A percentile compares a stretch with the other conserved stretches of the same genome.
These are phyloP conservation scores for Mamestra configurata DNA, from an alignment of 1,140 invertebrate genomes.

Conservation along the genomic window DNA sequence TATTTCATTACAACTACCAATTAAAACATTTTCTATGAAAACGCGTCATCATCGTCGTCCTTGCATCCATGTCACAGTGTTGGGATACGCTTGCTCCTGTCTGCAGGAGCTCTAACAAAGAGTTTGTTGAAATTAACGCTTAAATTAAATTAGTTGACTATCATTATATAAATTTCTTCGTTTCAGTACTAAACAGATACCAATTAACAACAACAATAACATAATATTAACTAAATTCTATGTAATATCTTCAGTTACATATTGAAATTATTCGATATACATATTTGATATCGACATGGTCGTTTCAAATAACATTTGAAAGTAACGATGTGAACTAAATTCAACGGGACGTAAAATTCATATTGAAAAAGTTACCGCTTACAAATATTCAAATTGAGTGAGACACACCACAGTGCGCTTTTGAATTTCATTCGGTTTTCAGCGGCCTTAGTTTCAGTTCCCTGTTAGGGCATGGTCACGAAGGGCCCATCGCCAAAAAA, in stretches of 20 bases:
- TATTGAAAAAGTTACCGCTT: constrained; percentile 58
- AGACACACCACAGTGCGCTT: constrained; percentile 66
- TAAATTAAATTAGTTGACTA: too few relatives aligned
- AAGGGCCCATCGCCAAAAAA: background rate
- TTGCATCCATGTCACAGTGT: too few relatives aligned
- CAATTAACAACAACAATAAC: too few relatives aligned
- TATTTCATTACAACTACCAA: too few relatives aligned
- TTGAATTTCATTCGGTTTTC: constrained; percentile 68
- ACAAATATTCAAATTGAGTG: constrained; percentile 70
- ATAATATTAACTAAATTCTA: background rate
- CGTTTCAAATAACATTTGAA: constrained; percentile 44
- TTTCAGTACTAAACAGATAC: too few relatives aligned
- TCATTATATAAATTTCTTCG: too few relatives aligned
- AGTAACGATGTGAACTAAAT: constrained; percentile 57
- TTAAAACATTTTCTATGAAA: too few relatives aligned
- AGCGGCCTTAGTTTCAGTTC: constrained; percentile 52
- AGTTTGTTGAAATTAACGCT: too few relatives aligned
- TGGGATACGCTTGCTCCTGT: too few relatives aligned
- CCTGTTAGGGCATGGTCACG: constrained; percentile 39
- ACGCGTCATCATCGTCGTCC: too few relatives aligned
- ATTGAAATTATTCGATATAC: background rate
- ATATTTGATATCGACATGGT: background rate
- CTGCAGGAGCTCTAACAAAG: too few relatives aligned
- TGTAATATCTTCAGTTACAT: background rate
- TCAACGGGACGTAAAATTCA: constrained; percentile 47